Evolutionary conservation across 2,797 vertebrate species (phyloP), one percentile per base, ranked within the genome.

Genomic region (Phyllotis vaccarum): DNA sequence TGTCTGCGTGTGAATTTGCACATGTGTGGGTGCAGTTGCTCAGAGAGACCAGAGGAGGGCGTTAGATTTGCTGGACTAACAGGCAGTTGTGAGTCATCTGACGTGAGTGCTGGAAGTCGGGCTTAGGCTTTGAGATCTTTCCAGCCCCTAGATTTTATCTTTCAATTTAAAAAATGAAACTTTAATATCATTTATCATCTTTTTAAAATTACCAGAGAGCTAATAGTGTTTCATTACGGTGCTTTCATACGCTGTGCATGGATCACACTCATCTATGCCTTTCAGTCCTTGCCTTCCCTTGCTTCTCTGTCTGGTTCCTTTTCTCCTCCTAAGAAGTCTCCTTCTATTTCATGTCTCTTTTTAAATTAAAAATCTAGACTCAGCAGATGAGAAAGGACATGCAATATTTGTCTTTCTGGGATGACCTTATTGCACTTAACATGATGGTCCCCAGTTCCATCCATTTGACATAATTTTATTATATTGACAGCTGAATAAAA

Each of bases 151-250:
- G 19, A 54, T 58, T 72, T 13, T 46, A 88, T 46, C 6, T 60
- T 88, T 88, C 14, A 75, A 75, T 75, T 40, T 64, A 88, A 56
- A 43, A 29, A 43, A 60, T 37, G 11, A 83, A 62, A 34, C 6
- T 60, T 58, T 34, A 43, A 24, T 88, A 58, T 31, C 46, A 72
- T 34, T 60, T 46, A 24, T 58, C 29, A 31, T 81, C 7, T 54
- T 80, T 81, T 88, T 54, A 82, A 70, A 93, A 78, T 90, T 76
- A 75, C 68, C 43, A 24, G 27, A 89, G 54, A 62, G 82, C 60
- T 82, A 74, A 40, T 31, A n/a, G 14, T 64, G 75, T 95, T 52
- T 49, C 12, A 81, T 66, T 19, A 31, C 31, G 66, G 17, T 11
- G 37, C 4, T 40, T 46, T 34, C 11, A 14, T 12, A 56, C 66